A percentile compares a stretch with the other conserved stretches of the same genome.
Conservation (phyloP, 2,797 vertebrate genomes). For the Scyliorhinus canicula region DNA sequence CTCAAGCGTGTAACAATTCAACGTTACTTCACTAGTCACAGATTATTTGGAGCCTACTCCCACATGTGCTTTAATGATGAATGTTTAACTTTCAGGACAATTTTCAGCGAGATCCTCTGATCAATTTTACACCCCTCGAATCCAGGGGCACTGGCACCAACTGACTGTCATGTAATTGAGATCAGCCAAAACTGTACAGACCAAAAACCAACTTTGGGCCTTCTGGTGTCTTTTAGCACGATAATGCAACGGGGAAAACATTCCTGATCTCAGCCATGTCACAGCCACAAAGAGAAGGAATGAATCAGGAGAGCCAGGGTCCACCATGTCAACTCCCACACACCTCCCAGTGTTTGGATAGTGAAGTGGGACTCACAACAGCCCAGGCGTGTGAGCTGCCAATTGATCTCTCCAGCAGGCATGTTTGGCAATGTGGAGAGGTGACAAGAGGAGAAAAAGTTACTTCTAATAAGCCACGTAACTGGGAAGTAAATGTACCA, state of each 20-base stretch:
- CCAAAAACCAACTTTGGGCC: background rate
- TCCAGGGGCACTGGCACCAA: background rate
- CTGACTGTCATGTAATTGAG: background rate
- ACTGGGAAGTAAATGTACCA: too few species aligned
- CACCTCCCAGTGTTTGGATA: background rate
- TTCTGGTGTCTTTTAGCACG: background rate
- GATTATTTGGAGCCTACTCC: background rate
- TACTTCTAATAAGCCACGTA: background rate
- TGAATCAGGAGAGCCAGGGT: background rate
- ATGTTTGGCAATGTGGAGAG: background rate
- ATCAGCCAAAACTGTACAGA: background rate
- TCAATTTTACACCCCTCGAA: background rate
- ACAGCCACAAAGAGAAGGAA: background rate
- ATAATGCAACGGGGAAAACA: background rate
- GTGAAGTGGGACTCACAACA: background rate
- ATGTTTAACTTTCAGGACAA: background rate
- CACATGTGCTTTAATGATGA: background rate
- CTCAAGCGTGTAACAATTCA: background rate
- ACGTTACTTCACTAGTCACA: background rate
- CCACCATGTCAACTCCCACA: background rate
- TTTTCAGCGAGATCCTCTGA: background rate
- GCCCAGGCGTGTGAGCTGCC: background rate
- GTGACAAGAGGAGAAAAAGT: background rate
- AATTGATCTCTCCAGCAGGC: background rate
- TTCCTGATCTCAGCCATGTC: background rate